Conservation (phyloP, 2,797 vertebrate genomes). For the Sebastolobus altivelis region DNA sequence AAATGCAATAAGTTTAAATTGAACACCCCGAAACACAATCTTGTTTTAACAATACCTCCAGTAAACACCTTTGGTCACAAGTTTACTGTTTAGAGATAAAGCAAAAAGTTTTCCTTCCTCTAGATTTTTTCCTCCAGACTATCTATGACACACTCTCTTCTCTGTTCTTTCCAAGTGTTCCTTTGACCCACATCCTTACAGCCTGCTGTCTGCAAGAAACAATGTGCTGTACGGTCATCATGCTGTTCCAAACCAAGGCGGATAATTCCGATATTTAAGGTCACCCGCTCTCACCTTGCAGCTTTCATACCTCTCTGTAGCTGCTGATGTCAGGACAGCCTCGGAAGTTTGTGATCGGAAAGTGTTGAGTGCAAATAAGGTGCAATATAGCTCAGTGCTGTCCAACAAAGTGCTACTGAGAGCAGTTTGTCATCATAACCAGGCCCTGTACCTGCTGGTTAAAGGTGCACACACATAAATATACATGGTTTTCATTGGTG, state of each 20-base stretch:
- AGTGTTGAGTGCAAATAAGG: slow-evolving; percentile 34
- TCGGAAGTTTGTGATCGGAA: slow-evolving; percentile 15
- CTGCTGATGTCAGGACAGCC: slow-evolving; percentile 47
- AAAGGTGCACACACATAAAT: neutral
- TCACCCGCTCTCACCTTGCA: slow-evolving; percentile 36
- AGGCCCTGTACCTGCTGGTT: neutral
- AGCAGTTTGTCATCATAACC: slow-evolving; percentile 15
- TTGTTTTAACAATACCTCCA: neutral
- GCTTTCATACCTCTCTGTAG: slow-evolving; percentile 48
- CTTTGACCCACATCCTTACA: slow-evolving; percentile 55
- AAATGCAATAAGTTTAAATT: neutral
- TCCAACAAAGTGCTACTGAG: neutral
- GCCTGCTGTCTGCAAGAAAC: slow-evolving; percentile 45
- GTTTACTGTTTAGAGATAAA: neutral
- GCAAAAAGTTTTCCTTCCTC: neutral
- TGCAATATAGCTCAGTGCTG: neutral
- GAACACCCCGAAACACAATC: slow-evolving; percentile 11
- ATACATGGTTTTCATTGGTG: neutral
- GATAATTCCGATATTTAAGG: slow-evolving; percentile 50
- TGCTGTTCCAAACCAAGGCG: slow-evolving; percentile 29
- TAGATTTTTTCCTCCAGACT: neutral
- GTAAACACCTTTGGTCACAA: neutral
- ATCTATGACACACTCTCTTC: slow-evolving; percentile 18
- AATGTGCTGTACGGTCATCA: slow-evolving; percentile 47
- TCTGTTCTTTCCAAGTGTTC: slow-evolving; percentile 48